Base-by-base conservation (phyloP, 1,140 invertebrate genomes). In the Brachionus asplanchnoidis region DNA sequence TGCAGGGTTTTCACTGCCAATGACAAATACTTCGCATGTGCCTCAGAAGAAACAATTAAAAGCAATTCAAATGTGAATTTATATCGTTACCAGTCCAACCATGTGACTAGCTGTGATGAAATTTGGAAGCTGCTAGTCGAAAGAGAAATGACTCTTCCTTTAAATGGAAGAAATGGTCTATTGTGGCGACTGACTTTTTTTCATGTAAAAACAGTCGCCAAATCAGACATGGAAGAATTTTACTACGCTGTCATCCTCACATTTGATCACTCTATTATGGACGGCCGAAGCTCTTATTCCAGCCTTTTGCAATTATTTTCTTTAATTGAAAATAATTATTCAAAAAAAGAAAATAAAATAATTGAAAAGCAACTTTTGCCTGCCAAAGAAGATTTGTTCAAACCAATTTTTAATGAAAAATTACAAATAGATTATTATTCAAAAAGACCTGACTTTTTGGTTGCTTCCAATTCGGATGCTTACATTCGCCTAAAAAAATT, bases 251-350 rank as follows among this genome's bases (percentile, higher is more conserved):
- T 82, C 20, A 82, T 82, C 26, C 32, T 82, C 7, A 68, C 53
- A 26, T 82, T 44, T 68, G 79, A 82, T 26, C 79, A 82, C 65
- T 60, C 79, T 17, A 82, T 82, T n/a, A 82, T 82, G 79, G 79
- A 82, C 7, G 79, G 79, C 26, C 28, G 79, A 20, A 65, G 50
- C 26, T 65, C 50, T 40, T 82, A 82, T 40, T 32, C 6, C 2
- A 44, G 50, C 28, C 32, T 82, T 1, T 68, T 82, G 20, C 53
- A 82, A 68, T 46, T 82, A 7, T 82, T 82, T 68, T 82, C 79
- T 14, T 28, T 82, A 23, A 60, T 82, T 12, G 79, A 82, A 65
- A 68, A 82, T 28, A 68, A 65, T 44, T 65, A 65, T 68, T 20
- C 23, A 23, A 44, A 68, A 20, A 82, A 26, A 6, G 23, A 65